A percentile compares a stretch with the other conserved stretches of the same genome.
phyloP scores from a whole-genome alignment of 1,140 invertebrate genomes.

The Whitmania pigra region DNA sequence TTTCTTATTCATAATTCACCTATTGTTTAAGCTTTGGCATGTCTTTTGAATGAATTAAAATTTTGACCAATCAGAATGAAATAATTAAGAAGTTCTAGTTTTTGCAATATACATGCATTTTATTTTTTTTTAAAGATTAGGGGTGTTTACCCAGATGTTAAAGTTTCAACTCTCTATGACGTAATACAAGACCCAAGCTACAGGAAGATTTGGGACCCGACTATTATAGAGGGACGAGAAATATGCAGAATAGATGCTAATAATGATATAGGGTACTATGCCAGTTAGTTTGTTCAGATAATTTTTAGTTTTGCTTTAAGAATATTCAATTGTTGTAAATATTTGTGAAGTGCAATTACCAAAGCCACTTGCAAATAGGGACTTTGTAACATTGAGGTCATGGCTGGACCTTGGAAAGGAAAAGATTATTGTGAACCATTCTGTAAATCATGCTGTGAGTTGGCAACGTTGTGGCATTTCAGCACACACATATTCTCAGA shows the following conservation, averaged over 20 bases:
- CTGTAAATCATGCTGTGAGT: conserved; percentile 62
- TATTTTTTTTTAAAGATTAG: conserved; percentile 32
- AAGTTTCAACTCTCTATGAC: conserved; percentile 64
- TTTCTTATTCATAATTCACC: too few species aligned
- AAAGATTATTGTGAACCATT: conserved; percentile 77
- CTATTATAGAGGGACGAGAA: conserved; percentile 70
- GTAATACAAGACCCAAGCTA: conserved; percentile 77
- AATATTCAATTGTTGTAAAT: neutral
- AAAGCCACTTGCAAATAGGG: conserved; percentile 70
- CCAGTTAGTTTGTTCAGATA: conserved; percentile 52
- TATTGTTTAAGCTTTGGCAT: too few species aligned
- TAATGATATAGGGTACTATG: conserved; percentile 83
- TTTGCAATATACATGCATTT: too few species aligned
- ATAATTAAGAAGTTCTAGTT: too few species aligned
- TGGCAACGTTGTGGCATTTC: neutral
- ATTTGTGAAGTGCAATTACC: conserved; percentile 61
- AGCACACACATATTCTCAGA: too few species aligned
- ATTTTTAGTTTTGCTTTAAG: neutral
- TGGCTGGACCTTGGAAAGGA: conserved; percentile 73
- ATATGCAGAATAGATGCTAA: conserved; percentile 80
- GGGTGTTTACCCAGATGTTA: conserved; percentile 60
- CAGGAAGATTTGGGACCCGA: conserved; percentile 71
- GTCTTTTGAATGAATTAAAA: too few species aligned
- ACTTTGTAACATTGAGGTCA: conserved; percentile 76
- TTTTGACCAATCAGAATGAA: too few species aligned